Conservation (phyloP, 1,140 invertebrate species). For the Dendrolimus kikuchii region DNA sequence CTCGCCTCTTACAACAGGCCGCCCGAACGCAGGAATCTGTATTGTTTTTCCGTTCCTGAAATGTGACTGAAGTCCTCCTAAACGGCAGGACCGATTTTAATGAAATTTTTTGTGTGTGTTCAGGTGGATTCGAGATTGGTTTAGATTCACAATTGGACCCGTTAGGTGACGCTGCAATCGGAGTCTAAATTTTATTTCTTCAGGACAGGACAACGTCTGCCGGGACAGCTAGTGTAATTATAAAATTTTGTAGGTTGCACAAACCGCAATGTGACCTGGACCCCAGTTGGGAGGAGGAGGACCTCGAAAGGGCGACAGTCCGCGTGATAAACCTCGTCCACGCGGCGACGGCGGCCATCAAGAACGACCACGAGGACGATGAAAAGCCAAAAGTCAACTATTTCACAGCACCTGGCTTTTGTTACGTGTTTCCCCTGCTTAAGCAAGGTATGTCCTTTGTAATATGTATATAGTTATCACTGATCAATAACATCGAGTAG, state of each 20-base stretch:
- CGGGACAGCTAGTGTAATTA: background rate
- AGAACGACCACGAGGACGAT: conserved; percentile 6
- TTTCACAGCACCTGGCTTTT: conserved; percentile 83
- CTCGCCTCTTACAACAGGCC: no score
- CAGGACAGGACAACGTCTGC: no score
- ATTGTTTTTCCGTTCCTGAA: no score
- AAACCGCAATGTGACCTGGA: conserved; percentile 87
- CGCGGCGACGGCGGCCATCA: conserved; percentile 11
- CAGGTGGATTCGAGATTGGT: no score
- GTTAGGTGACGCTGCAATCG: no score
- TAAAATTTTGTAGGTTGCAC: conserved; percentile 59
- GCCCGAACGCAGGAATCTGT: no score
- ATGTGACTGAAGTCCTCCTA: background rate
- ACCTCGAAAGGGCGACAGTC: conserved; percentile 73
- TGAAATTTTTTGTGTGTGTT: no score
- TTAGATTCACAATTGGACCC: no score
- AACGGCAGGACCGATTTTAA: no score
- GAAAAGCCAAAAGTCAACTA: conserved; percentile 36
- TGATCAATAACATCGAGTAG: no score
- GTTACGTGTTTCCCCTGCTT: conserved; percentile 88
- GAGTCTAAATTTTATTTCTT: no score
- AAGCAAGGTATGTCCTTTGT: conserved; percentile 71
- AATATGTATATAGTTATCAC: background rate
- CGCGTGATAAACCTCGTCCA: conserved; percentile 22
- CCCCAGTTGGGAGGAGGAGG: conserved; percentile 83